phyloP scores from a whole-genome alignment of 1,140 invertebrate species.

The Drosophila sp. region DNA sequence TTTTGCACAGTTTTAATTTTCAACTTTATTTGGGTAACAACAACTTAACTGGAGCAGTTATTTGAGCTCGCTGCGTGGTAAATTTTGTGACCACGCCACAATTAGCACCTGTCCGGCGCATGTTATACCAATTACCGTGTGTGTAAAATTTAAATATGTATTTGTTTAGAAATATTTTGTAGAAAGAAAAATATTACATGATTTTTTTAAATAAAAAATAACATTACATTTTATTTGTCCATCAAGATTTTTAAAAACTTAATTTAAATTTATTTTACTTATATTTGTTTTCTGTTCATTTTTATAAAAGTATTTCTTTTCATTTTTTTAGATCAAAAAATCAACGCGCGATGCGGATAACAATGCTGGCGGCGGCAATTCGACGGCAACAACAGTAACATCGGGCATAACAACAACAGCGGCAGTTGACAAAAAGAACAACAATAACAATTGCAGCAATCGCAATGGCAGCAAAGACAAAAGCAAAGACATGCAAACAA shows the following conservation, averaged over 20 bases:
- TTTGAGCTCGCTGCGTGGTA: conserved; percentile 40
- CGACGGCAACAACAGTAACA: conserved; percentile 45
- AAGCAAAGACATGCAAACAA: conserved; percentile 65
- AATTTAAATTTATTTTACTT: not conserved
- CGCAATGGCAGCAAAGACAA: conserved; percentile 53
- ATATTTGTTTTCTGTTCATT: not conserved
- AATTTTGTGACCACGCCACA: conserved; percentile 55
- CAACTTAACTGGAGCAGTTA: conserved; percentile 55
- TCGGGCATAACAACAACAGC: conserved; percentile 16
- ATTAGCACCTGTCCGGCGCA: conserved; percentile 68
- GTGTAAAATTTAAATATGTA: conserved; percentile 37
- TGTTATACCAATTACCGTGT: conserved; percentile 64
- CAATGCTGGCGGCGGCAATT: conserved; percentile 12
- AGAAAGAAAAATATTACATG: too few species aligned
- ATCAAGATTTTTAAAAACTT: too few species aligned
- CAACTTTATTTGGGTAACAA: conserved; percentile 11
- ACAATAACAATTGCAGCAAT: conserved; percentile 51
- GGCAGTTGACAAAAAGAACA: conserved; percentile 56
- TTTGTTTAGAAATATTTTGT: too few species aligned
- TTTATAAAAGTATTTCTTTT: not conserved
- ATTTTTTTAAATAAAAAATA: too few species aligned
- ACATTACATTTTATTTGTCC: too few species aligned
- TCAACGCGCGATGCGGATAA: conserved; percentile 63
- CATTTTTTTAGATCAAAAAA: conserved; percentile 64
- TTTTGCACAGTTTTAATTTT: not conserved